A percentile compares a stretch with the other conserved stretches of the same genome.
Evolutionary conservation across 2,113 vertebrate species (phyloP).

Genomic region (Gobio gobio): DNA sequence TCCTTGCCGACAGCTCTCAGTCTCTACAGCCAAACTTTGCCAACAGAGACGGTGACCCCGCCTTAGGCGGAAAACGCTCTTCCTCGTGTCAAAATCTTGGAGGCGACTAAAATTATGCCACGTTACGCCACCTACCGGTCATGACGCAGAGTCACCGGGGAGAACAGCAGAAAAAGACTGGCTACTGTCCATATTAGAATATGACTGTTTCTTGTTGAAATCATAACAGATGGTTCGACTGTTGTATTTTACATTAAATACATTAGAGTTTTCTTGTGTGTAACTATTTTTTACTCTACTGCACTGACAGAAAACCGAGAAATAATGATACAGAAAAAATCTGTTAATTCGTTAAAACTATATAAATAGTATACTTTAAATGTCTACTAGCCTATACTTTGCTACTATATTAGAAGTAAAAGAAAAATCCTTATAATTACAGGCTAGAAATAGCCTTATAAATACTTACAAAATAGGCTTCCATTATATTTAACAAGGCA

Average conservation of each 20-base stretch:
- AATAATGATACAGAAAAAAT: not conserved
- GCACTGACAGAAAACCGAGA: not conserved
- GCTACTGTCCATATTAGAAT: not conserved
- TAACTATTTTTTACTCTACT: not conserved
- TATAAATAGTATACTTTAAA: too few species aligned
- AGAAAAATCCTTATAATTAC: not conserved
- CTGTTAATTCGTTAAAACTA: not conserved
- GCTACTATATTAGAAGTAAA: not conserved
- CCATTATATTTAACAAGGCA: too few species aligned
- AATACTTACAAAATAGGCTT: too few species aligned
- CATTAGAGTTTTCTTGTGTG: not conserved
- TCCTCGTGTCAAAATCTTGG: conserved; percentile 41
- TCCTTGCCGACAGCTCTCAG: conserved; percentile 34
- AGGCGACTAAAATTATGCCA: not conserved
- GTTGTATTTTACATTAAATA: not conserved
- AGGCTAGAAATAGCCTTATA: not conserved
- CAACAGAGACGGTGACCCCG: conserved; percentile 39
- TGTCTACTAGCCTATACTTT: too few species aligned
- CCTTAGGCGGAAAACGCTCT: conserved; percentile 32
- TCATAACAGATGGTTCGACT: not conserved
- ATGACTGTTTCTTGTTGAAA: too few species aligned
- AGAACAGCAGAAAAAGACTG: not conserved
- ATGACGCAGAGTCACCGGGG: not conserved
- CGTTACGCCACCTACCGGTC: conserved; percentile 28
- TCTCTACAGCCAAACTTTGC: conserved; percentile 58